phyloP scores from a whole-genome alignment of 2,113 vertebrate genomes.

The Monarcha castaneiventris region DNA sequence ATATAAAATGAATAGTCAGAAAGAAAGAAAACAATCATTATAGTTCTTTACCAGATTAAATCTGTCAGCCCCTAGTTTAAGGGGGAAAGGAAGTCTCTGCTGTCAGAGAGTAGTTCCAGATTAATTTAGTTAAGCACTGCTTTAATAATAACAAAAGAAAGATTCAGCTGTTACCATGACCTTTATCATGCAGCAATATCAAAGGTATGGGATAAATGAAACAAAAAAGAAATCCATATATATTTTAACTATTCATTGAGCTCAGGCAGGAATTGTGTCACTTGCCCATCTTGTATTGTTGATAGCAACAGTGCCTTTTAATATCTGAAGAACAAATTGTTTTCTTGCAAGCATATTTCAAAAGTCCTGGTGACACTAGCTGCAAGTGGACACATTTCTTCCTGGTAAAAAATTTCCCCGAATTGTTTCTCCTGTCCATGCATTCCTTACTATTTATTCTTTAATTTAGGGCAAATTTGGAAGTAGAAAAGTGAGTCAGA shows the following conservation, averaged over 20 bases:
- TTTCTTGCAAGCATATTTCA: not conserved
- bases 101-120: not conserved
- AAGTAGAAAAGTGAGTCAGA: not conserved
- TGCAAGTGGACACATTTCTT: not conserved
- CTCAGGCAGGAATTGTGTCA: not conserved
- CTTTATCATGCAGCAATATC: not conserved
- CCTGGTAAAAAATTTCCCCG: not conserved
- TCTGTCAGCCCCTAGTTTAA: not conserved
- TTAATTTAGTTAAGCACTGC: not conserved
- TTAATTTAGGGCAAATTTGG: not conserved
- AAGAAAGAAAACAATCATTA: not conserved
- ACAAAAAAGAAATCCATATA: not conserved
- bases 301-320: constrained; percentile 29
- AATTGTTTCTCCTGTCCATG: not conserved
- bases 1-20: not conserved
- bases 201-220: not conserved
- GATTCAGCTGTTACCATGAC: not conserved
- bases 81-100: not conserved
- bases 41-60: not conserved
- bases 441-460: not conserved
- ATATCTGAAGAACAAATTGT: constrained; percentile 10
- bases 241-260: not conserved
- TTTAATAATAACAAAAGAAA: not conserved
- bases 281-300: not conserved
- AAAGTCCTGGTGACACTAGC: not conserved